Conservation (phyloP, 2,888 invertebrate genomes). For the Empis livida region DNA sequence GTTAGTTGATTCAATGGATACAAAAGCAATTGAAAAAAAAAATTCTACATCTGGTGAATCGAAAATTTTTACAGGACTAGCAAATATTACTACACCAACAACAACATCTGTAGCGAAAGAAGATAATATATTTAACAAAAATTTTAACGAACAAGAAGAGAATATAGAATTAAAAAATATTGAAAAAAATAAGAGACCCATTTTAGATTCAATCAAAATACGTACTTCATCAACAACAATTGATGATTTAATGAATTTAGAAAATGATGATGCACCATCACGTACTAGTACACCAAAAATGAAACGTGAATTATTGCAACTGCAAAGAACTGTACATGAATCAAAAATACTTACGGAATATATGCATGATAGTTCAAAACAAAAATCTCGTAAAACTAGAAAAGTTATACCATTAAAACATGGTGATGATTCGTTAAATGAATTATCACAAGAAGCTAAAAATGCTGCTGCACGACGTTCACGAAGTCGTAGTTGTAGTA, state of each 20-base stretch:
- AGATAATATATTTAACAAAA: too few relatives aligned
- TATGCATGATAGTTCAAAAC: constrained; percentile 39
- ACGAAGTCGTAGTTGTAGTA: constrained; percentile 26
- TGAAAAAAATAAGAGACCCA: neutral
- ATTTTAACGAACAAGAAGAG: neutral
- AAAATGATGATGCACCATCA: constrained; percentile 12
- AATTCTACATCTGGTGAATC: too few relatives aligned
- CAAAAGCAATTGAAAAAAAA: too few relatives aligned
- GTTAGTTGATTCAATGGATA: too few relatives aligned
- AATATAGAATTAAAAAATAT: neutral
- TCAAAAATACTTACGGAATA: constrained; percentile 51
- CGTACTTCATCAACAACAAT: constrained; percentile 3
- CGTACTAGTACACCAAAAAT: constrained; percentile 26
- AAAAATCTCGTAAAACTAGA: constrained; percentile 31
- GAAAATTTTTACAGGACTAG: too few relatives aligned
- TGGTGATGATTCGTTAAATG: constrained; percentile 17
- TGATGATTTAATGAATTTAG: constrained; percentile 4
- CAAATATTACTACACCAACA: too few relatives aligned
- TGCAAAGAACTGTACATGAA: constrained; percentile 53
- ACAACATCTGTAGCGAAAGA: too few relatives aligned
- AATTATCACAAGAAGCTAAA: constrained; percentile 3
- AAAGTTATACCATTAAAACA: constrained; percentile 5
- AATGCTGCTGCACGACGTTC: constrained; percentile 15
- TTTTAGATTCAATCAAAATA: too few relatives aligned
- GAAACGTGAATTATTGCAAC: constrained; percentile 46